Evolutionary conservation across 2,113 vertebrate species (phyloP), one percentile per base, ranked within the genome.

Genomic region (Aptenodytes patagonicus): DNA sequence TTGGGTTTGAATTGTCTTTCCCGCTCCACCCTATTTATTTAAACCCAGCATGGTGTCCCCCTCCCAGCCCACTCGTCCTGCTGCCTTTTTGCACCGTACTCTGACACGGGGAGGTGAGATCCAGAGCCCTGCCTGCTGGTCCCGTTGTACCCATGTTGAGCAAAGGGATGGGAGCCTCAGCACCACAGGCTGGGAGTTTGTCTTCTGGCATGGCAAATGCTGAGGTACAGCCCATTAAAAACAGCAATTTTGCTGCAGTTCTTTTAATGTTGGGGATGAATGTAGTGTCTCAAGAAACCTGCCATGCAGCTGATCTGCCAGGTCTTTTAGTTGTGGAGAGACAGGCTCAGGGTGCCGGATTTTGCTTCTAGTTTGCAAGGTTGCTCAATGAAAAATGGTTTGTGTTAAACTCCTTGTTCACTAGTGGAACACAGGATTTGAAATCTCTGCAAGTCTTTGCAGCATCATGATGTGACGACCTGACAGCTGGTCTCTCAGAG

Each of bases 31-130:
- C 11, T 18, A 0, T 42, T 46, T 19, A 28, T 73, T 40, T 82
- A n/a, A 58, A 28, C 15, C 13, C 52, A 5, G 34, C 26, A 2
- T 13, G 19, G 36, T 62, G 46, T 25, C 11, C 12, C 10, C 13
- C 9, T 44, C n/a, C 26, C 24, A 40, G 38, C 31, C 29, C 36
- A 3, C 31, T 46, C 1, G 5, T n/a, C 42, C 34, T 14, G 32
- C 57, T 12, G 61, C 31, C 24, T 7, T 44, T 47, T 42, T 29
- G 31, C 70, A 0, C n/a, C 1, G 1, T 31, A 6, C 49, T 29
- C 3, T 11, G 28, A 3, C 1, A 7, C 1, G 0, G 29, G 26
- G 36, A 68, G 46, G 47, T 28, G 55, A 28, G 38, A 28, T 26
- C 7, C 28, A 8, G 40, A 84, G 46, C 34, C 11, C 26, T 49